phyloP scores from a whole-genome alignment of 2,797 vertebrate species.

The Phoeniculus purpureus region DNA sequence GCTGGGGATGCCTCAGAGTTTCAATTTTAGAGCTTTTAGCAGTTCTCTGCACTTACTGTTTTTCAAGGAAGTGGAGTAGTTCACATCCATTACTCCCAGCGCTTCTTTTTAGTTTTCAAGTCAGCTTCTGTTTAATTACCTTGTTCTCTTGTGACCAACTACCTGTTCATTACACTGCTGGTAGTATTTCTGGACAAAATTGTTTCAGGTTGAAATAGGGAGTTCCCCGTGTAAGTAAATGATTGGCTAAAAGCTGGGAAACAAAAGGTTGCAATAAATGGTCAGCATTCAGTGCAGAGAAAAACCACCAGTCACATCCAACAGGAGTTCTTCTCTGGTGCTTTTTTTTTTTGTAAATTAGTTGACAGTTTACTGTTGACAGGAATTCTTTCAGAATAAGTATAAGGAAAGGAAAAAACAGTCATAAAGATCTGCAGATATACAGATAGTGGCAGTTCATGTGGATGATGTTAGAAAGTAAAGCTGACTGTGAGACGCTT shows the following conservation, averaged over 20 bases:
- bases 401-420: neutral
- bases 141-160: slow-evolving; percentile 27
- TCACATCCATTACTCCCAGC: neutral
- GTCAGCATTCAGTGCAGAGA: neutral
- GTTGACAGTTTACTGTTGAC: neutral
- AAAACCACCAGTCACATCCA: neutral
- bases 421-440: neutral
- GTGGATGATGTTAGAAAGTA: neutral
- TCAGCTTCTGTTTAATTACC: slow-evolving; percentile 11
- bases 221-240: neutral
- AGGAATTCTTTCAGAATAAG: neutral
- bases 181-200: slow-evolving; percentile 21
- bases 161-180: slow-evolving; percentile 14
- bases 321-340: neutral
- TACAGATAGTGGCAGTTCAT: neutral
- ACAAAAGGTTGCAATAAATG: neutral
- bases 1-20: neutral
- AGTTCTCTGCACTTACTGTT: neutral
- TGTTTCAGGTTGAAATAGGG: neutral
- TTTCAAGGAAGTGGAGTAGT: neutral
- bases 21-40: neutral
- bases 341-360: neutral
- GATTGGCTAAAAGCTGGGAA: neutral
- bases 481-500: neutral
- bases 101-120: neutral